Percentiles rank a stretch among this genome's conserved stretches.
Evolutionary conservation across 2,113 vertebrate genomes (phyloP).

Genomic region (Reinhardtius hippoglossoides): DNA sequence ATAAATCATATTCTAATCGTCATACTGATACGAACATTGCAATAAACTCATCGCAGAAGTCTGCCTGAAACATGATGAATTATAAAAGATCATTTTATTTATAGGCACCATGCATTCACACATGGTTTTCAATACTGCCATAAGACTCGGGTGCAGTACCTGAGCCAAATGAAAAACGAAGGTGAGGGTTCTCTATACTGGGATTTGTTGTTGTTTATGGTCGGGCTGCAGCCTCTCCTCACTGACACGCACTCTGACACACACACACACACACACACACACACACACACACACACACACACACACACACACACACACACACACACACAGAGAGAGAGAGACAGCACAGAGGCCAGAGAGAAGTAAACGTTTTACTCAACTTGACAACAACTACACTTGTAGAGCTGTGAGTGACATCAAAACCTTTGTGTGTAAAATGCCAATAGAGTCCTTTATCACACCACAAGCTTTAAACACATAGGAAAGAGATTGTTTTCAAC

Average conservation of each 20-base stretch:
- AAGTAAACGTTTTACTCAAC: background rate
- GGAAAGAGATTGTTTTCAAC: background rate
- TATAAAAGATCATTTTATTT: background rate
- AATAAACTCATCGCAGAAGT: background rate
- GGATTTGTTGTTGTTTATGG: background rate
- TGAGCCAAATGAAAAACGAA: background rate
- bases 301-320: too few species aligned
- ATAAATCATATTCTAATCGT: background rate
- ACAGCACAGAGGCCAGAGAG: background rate
- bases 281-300: too few species aligned
- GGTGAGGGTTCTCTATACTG: background rate
- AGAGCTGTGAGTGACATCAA: background rate
- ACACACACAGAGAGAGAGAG: too few species aligned
- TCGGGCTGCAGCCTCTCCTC: background rate
- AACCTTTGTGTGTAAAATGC: background rate
- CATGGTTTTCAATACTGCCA: background rate
- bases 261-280: background rate
- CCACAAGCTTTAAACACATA: too few species aligned
- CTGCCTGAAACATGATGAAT: background rate
- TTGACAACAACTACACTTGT: background rate
- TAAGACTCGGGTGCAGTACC: background rate
- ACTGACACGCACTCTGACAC: background rate
- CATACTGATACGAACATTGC: background rate
- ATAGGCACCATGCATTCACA: background rate
- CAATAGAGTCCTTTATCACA: background rate